phyloP scores from a whole-genome alignment of 1,140 invertebrate species.

The Drusus annulatus region DNA sequence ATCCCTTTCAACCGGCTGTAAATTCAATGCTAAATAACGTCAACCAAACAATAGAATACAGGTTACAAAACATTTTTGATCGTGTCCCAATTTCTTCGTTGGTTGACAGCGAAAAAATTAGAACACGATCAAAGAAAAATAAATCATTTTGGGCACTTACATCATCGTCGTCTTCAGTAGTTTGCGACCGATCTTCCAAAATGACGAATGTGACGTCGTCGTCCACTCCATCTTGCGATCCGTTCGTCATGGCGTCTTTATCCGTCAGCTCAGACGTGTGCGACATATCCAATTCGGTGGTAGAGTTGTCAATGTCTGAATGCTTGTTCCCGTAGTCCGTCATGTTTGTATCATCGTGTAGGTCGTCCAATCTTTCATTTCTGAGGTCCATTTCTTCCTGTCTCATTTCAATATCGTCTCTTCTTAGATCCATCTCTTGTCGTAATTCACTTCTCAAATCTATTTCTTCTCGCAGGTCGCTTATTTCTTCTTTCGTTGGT shows the following conservation, averaged over 20 bases:
- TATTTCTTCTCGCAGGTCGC: not conserved
- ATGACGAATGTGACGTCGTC: conserved; percentile 46
- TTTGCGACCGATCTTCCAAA: conserved; percentile 41
- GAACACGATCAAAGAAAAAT: too few relatives aligned
- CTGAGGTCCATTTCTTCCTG: conserved; percentile 35
- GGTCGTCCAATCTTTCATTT: conserved; percentile 28
- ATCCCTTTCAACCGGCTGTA: too few relatives aligned
- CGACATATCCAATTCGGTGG: conserved; percentile 51
- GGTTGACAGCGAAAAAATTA: too few relatives aligned
- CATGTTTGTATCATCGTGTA: conserved; percentile 46
- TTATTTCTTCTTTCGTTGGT: not conserved
- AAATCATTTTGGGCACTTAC: conserved; percentile 41
- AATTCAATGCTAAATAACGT: too few relatives aligned
- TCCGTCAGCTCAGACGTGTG: conserved; percentile 48
- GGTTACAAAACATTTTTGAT: too few relatives aligned
- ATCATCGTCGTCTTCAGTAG: conserved; percentile 51
- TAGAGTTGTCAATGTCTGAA: conserved; percentile 52
- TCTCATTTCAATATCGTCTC: conserved; percentile 18
- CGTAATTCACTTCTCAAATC: not conserved
- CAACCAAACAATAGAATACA: too few relatives aligned
- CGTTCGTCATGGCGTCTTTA: conserved; percentile 43
- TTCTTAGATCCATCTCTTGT: conserved; percentile 12
- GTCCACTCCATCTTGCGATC: conserved; percentile 42
- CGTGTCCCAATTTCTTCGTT: too few relatives aligned
- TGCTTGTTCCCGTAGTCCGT: conserved; percentile 48